phyloP scores from a whole-genome alignment of 2,888 invertebrate species.

The Caradrina clavipalpis region DNA sequence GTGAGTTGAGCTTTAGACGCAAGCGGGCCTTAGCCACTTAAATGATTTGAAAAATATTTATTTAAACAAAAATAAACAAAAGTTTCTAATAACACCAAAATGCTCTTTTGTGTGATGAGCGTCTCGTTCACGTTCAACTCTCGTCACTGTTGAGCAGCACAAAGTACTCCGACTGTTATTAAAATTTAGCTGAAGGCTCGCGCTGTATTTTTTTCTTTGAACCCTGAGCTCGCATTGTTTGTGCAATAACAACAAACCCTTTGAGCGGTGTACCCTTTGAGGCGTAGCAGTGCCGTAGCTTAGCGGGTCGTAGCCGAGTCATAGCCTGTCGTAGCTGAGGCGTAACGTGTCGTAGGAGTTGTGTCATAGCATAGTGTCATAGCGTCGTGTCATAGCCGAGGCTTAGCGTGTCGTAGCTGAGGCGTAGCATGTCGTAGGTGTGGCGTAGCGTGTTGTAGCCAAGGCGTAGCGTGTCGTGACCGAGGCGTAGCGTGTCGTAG shows the following conservation, averaged over 20 bases:
- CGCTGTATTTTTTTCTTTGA: slow-evolving; percentile 9
- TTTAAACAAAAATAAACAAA: neutral
- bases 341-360: neutral
- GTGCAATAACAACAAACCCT: slow-evolving; percentile 19
- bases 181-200: slow-evolving; percentile 12
- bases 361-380: too few relatives aligned
- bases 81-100: slow-evolving; percentile 8
- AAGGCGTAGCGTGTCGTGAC: neutral
- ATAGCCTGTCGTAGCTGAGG: neutral
- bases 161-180: slow-evolving; percentile 35
- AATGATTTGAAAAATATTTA: neutral
- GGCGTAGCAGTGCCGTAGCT: neutral
- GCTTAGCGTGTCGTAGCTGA: neutral
- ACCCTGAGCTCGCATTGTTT: slow-evolving; percentile 41
- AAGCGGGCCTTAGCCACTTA: too few relatives aligned
- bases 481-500: neutral
- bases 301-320: neutral
- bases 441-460: neutral
- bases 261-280: slow-evolving; percentile 23
- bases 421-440: neutral
- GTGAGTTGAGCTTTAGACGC: too few relatives aligned
- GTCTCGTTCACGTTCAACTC: neutral
- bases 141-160: slow-evolving; percentile 8
- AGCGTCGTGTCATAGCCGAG: neutral
- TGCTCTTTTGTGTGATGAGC: slow-evolving; percentile 6